Percentiles rank a stretch among this genome's conserved stretches.
Conservation (phyloP, 2,888 invertebrate genomes). For the Tachina grossa region DNA sequence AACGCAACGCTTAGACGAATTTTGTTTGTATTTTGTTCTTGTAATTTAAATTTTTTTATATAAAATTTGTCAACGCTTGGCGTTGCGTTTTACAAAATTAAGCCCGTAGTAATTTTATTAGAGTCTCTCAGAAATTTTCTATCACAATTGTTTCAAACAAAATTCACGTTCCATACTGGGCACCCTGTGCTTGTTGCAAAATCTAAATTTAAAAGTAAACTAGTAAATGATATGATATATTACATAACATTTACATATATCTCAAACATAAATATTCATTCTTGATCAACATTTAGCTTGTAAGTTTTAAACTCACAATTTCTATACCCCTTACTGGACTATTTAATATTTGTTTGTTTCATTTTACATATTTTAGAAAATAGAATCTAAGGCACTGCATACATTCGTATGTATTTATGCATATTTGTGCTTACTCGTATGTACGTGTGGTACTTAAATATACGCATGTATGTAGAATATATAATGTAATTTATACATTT, state of each 20-base stretch:
- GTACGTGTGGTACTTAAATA: background rate
- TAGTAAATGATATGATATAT: background rate
- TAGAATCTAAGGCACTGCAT: background rate
- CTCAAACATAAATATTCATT: background rate
- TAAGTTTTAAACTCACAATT: background rate
- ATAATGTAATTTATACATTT: conserved; percentile 51
- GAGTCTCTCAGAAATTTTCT: too few species aligned
- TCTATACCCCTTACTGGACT: background rate
- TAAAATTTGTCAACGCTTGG: too few species aligned
- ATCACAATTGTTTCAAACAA: too few species aligned
- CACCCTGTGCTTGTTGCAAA: too few species aligned
- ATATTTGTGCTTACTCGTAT: background rate
- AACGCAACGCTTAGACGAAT: too few species aligned
- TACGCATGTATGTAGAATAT: background rate
- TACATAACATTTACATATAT: background rate
- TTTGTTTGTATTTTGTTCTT: too few species aligned
- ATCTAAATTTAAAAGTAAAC: too few species aligned
- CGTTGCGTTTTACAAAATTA: too few species aligned
- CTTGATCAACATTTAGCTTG: background rate
- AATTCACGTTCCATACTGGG: too few species aligned
- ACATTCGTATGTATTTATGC: background rate
- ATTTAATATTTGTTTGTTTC: background rate
- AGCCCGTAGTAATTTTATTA: too few species aligned
- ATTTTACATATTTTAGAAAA: background rate
- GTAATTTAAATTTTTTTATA: too few species aligned